A percentile compares a stretch with the other conserved stretches of the same genome.
Conservation (phyloP, 2,888 invertebrate genomes). For the Drosophila parthenogenetica region DNA sequence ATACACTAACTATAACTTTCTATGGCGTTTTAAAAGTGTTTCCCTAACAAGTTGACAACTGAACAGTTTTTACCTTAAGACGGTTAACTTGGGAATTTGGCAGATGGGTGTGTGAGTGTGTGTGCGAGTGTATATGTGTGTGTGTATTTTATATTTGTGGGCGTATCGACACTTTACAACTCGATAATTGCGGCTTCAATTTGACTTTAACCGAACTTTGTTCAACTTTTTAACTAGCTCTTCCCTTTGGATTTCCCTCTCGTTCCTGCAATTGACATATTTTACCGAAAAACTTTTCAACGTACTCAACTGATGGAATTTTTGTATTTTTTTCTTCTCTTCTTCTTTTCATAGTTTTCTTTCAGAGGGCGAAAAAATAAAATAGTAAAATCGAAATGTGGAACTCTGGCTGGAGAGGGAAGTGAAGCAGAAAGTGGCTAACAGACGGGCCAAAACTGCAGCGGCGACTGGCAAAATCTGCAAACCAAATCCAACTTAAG, state of each 20-base stretch:
- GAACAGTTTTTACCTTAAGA: slow-evolving; percentile 50
- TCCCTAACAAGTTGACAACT: slow-evolving; percentile 64
- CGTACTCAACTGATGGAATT: slow-evolving; percentile 54
- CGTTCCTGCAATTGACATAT: slow-evolving; percentile 10
- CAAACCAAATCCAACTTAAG: slow-evolving; percentile 80
- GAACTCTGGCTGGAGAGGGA: slow-evolving; percentile 29
- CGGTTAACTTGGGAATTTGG: slow-evolving; percentile 46
- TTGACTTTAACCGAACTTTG: slow-evolving; percentile 77
- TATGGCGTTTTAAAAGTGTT: slow-evolving; percentile 16
- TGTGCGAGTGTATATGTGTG: neutral
- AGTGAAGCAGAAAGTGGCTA: slow-evolving; percentile 43
- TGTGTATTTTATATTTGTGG: slow-evolving; percentile 11
- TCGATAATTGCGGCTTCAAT: slow-evolving; percentile 79
- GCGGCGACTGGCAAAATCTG: slow-evolving; percentile 63
- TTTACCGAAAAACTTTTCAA: slow-evolving; percentile 61
- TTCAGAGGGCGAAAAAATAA: slow-evolving; percentile 37
- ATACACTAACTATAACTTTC: slow-evolving; percentile 14
- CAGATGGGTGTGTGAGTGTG: slow-evolving; percentile 46
- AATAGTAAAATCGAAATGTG: slow-evolving; percentile 59
- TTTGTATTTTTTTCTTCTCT: slow-evolving; percentile 12
- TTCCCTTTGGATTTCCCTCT: neutral
- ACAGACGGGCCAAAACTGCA: slow-evolving; percentile 23
- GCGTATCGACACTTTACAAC: slow-evolving; percentile 70
- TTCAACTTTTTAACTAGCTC: slow-evolving; percentile 75
- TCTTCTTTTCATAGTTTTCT: slow-evolving; percentile 9